A percentile compares a stretch with the other conserved stretches of the same genome.
Conservation (phyloP, 92 coral and sea anemone species). For the Umimayanthus chanpuru region DNA sequence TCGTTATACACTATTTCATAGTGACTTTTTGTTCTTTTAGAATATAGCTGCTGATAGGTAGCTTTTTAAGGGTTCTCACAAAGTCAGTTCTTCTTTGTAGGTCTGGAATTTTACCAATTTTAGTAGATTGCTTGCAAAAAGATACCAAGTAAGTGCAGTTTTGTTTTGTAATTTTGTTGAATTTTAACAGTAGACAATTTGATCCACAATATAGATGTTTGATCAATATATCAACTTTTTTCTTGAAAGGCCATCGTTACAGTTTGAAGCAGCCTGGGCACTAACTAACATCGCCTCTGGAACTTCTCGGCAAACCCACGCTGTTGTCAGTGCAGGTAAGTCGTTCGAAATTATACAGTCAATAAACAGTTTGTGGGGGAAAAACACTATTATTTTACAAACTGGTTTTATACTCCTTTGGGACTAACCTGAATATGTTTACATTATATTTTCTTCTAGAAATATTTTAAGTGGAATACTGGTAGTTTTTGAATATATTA, state of each 20-base stretch:
- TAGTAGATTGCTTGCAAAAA: constrained; percentile 89
- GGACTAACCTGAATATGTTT: too few species aligned
- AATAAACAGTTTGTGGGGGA: too few species aligned
- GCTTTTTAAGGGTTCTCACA: background rate
- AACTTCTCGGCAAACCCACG: constrained; percentile 96
- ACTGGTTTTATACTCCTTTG: too few species aligned
- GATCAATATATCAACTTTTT: background rate
- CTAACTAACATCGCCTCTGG: constrained; percentile 98
- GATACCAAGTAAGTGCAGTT: constrained; percentile 79
- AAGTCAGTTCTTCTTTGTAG: constrained; percentile 43
- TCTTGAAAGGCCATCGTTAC: constrained; percentile 84
- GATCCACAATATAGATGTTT: too few species aligned
- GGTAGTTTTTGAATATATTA: too few species aligned
- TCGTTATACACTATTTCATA: background rate
- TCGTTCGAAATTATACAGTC: background rate
- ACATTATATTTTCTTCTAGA: too few species aligned
- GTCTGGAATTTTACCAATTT: constrained; percentile 96
- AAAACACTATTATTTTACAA: too few species aligned
- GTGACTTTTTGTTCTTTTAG: too few species aligned
- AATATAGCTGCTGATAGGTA: background rate
- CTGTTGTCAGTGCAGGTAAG: constrained; percentile 95
- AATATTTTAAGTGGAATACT: too few species aligned
- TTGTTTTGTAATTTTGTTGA: background rate
- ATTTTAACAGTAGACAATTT: background rate
- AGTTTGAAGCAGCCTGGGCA: constrained; percentile 99